phyloP scores from a whole-genome alignment of 2,888 invertebrate species.

The Anodontia alba region DNA sequence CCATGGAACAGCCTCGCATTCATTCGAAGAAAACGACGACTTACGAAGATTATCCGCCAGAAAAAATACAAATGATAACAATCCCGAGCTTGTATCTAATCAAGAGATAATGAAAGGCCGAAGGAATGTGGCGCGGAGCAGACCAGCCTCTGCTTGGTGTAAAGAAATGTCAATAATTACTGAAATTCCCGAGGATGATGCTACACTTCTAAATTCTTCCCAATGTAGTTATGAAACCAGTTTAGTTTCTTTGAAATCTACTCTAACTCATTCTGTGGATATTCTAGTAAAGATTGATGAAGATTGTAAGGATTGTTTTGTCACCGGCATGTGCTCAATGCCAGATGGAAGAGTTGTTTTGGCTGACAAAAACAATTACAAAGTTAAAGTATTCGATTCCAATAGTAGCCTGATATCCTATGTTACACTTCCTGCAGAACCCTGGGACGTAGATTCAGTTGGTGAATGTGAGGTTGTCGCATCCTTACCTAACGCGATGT shows the following conservation, averaged over 20 bases:
- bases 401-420: constrained; percentile 11
- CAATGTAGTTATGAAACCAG: too few species aligned
- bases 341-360: constrained; percentile 36
- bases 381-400: constrained; percentile 46
- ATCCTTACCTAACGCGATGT: constrained; percentile 25
- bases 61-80: background rate
- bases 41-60: background rate
- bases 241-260: background rate
- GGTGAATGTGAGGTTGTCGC: constrained; percentile 37
- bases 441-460: constrained; percentile 42
- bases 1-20: background rate
- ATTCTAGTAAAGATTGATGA: constrained; percentile 19
- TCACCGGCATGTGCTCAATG: constrained; percentile 32
- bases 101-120: background rate
- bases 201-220: background rate
- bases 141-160: background rate
- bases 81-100: background rate
- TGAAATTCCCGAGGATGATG: background rate
- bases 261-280: background rate
- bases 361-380: constrained; percentile 38
- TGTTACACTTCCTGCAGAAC: constrained; percentile 26
- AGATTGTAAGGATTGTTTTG: constrained; percentile 30
- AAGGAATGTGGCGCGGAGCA: background rate
- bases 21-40: background rate
- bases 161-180: constrained; percentile 6